Base-by-base conservation (phyloP, 2,888 invertebrate genomes). In the Keiferia lycopersicella region DNA sequence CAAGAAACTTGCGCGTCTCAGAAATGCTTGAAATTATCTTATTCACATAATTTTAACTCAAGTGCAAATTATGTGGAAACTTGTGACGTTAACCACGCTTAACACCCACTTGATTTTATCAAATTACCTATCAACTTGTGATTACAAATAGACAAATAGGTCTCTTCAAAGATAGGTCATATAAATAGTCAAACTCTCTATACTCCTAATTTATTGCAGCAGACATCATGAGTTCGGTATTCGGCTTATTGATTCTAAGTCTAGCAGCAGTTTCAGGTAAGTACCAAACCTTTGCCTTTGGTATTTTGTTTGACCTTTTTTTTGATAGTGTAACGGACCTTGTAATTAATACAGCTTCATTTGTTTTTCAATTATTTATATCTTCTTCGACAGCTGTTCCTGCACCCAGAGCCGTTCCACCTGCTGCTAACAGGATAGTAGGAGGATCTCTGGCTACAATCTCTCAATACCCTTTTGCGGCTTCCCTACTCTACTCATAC, bases 391-490 rank as follows among this genome's bases (percentile, higher is more conserved):
- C 45, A 45, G 45, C 45, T 45, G 45, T 45, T 45, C 45, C 45
- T n/a, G 45, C 45, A 3, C 45, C 45, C 0, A n/a, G 16, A 16
- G n/a, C 45, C 16, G 51, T 51, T 12, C 77, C 76, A 11, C 57
- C 59, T 14, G 64, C 63, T 57, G 64, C 70, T 3, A 72, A 76
- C 48, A 76, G 71, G 66, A 81, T 83, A 45, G 73, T 80, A 2
- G 82, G 81, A 57, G 81, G 82, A 0, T 69, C 72, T 2, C 63
- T 69, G n/a, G 74, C 80, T 11, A 73, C 73, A 6, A 74, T 81
- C 39, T 60, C 61, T 8, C 63, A 65, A 34, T 80, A 79, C 58
- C 81, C 81, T 0, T 69, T 64, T 51, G 71, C 73, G 0, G 73
- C 68, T 0, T 64, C 77, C 1, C 60, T 80, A 16, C 68, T 80